These are phyloP conservation scores for Leptinotarsa undecemlineata DNA, from an alignment of 1,140 invertebrate genomes.

Conservation along the genomic window DNA sequence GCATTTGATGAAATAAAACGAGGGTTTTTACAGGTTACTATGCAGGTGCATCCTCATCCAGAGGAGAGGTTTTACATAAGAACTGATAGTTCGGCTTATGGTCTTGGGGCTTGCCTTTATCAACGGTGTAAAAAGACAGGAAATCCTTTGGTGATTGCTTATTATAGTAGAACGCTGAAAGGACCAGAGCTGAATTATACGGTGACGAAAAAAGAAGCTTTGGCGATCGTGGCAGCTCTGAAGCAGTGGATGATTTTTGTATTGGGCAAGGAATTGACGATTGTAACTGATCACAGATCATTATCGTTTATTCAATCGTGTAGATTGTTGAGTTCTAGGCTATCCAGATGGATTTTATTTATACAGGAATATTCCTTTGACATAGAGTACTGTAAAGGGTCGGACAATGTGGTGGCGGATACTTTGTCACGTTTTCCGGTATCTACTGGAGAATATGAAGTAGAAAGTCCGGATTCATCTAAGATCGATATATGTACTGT, in stretches of 20 bases:
- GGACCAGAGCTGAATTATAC: neutral
- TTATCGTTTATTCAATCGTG: neutral
- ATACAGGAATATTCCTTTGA: constrained; percentile 19
- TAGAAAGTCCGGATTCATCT: neutral
- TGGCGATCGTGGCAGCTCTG: neutral
- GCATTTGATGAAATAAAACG: neutral
- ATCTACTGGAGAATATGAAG: constrained; percentile 7
- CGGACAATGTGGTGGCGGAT: constrained; percentile 18
- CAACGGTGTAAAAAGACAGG: neutral
- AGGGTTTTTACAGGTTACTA: neutral
- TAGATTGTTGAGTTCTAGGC: too few species aligned
- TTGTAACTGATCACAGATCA: neutral
- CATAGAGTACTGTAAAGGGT: constrained; percentile 20
- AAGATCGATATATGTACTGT: too few species aligned
- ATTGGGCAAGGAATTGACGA: neutral
- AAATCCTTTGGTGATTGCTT: neutral
- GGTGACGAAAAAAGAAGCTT: neutral
- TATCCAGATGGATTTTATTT: neutral
- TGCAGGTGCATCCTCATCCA: neutral
- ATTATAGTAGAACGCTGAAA: neutral
- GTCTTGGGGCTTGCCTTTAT: constrained; percentile 7
- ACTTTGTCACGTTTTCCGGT: constrained; percentile 8
- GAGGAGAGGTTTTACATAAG: neutral
- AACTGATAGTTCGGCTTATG: constrained; percentile 19
- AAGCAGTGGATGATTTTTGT: neutral